phyloP scores from a whole-genome alignment of 2,113 vertebrate genomes.

The Tragelaphus imberbis region DNA sequence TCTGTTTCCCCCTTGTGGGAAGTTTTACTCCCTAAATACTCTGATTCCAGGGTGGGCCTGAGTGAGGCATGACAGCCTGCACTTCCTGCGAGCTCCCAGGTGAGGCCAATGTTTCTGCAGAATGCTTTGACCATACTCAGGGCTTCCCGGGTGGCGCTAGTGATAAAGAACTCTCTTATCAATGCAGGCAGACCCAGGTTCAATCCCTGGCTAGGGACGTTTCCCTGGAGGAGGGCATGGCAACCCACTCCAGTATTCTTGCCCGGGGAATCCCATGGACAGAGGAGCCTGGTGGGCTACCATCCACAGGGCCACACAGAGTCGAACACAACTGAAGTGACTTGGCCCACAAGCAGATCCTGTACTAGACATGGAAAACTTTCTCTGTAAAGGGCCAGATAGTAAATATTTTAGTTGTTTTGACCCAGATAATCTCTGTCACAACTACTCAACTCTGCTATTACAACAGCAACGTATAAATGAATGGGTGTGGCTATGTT shows the following conservation, averaged over 20 bases:
- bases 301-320: background rate
- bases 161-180: background rate
- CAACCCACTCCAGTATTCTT: background rate
- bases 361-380: too few relatives aligned
- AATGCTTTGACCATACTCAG: too few relatives aligned
- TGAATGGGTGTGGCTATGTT: background rate
- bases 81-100: background rate
- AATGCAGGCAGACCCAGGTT: background rate
- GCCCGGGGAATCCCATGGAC: background rate
- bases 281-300: background rate
- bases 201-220: background rate
- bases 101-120: background rate
- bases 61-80: background rate
- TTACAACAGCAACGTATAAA: background rate
- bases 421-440: background rate
- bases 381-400: background rate
- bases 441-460: background rate
- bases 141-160: background rate
- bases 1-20: background rate
- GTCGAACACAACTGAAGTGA: background rate
- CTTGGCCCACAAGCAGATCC: rapidly evolving
- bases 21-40: background rate
- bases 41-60: background rate
- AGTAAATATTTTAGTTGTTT: background rate
- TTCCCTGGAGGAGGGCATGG: background rate